phyloP scores from a whole-genome alignment of 2,113 vertebrate species.

The Ellobius talpinus region DNA sequence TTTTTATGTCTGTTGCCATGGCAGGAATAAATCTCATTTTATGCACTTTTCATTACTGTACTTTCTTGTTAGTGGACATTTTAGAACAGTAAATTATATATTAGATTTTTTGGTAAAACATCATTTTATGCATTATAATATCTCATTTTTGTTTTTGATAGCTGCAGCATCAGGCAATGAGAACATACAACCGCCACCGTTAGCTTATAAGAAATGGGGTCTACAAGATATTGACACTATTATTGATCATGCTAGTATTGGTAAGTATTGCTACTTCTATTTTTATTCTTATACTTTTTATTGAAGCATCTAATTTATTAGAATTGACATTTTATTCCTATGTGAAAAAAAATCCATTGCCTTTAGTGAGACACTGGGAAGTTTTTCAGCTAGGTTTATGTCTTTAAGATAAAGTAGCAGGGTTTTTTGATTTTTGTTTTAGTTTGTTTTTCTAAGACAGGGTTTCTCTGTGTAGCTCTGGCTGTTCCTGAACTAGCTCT shows the following conservation, averaged over 20 bases:
- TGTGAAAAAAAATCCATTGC: conserved; percentile 23
- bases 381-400: background rate
- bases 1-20: background rate
- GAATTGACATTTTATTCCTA: background rate
- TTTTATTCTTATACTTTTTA: background rate
- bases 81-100: background rate
- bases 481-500: too few species aligned
- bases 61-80: background rate
- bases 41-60: background rate
- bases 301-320: background rate
- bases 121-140: background rate
- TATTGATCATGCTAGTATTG: conserved; percentile 96
- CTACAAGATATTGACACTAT: conserved; percentile 96
- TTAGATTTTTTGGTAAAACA: conserved; percentile 30
- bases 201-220: conserved; percentile 99
- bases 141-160: conserved; percentile 80
- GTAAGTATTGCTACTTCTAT: conserved; percentile 87
- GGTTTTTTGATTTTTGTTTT: too few species aligned
- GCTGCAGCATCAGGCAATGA: conserved; percentile 97
- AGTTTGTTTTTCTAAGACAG: too few species aligned
- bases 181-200: conserved; percentile 95
- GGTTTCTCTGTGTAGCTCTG: too few species aligned
- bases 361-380: conserved; percentile 9
- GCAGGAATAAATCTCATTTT: background rate
- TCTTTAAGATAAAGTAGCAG: background rate